Percentiles rank a stretch among this genome's conserved stretches.
These are phyloP conservation scores for Picathartes gymnocephalus DNA, from an alignment of 2,113 vertebrate species.

Conservation along the genomic window DNA sequence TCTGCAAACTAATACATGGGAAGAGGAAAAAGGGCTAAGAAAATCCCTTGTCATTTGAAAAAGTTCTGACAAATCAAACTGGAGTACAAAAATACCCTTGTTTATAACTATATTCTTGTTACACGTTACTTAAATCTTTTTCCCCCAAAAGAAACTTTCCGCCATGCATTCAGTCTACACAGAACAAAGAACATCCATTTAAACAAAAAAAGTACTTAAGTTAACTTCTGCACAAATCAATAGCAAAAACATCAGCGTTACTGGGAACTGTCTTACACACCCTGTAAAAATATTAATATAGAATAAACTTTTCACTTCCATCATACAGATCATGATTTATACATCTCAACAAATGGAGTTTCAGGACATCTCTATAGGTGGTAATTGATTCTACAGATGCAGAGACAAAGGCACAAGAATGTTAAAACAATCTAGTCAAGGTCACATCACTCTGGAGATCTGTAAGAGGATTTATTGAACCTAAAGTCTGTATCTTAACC, in stretches of 20 bases:
- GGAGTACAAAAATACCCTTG: conserved; percentile 56
- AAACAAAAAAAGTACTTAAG: conserved; percentile 35
- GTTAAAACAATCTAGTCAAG: conserved; percentile 47
- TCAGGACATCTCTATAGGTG: conserved; percentile 33
- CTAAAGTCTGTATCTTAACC: not conserved
- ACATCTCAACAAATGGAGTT: conserved; percentile 22
- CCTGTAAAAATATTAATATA: conserved; percentile 56
- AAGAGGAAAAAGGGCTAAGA: conserved; percentile 42
- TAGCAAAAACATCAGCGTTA: conserved; percentile 39
- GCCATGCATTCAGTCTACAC: conserved; percentile 1
- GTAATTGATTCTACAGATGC: conserved; percentile 30
- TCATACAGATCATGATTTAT: conserved; percentile 39
- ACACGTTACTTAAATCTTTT: conserved; percentile 9
- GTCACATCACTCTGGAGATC: conserved; percentile 48
- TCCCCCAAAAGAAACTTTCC: not conserved
- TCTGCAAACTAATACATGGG: conserved; percentile 2
- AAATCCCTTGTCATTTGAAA: conserved; percentile 33
- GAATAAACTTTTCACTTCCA: conserved; percentile 51
- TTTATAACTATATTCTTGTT: conserved; percentile 48
- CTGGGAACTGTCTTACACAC: conserved; percentile 35
- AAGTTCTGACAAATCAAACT: conserved; percentile 36
- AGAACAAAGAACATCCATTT: conserved; percentile 32
- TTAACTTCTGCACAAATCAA: conserved; percentile 26
- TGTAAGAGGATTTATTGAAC: conserved; percentile 29
- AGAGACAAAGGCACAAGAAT: conserved; percentile 62